Evolutionary conservation across 2,113 vertebrate species (phyloP), one percentile per base, ranked within the genome.

Genomic region (Bos indicus): DNA sequence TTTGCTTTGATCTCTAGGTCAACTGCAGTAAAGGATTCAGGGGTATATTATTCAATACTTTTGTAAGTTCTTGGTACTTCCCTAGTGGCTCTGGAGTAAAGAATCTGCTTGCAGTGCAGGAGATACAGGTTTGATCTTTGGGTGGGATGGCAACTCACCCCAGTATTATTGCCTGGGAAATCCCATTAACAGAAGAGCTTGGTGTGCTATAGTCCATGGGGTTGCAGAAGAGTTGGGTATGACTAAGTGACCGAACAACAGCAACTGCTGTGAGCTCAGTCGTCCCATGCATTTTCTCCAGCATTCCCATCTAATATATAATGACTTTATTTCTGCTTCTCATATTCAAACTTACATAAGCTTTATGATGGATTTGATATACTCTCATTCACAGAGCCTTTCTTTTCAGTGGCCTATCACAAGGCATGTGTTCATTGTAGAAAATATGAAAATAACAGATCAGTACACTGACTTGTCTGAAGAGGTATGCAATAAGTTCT

Each of bases 361-460:
- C 2, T 90, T 80, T 19, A 25, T 33, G 5, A 62, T 48, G 56
- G 64, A 78, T 43, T 48, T 87, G 52, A 95, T 94, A 64, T 54
- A 30, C 25, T 88, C 15, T 84, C 4, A 52, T 80, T 51, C 23
- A 6, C 28, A 9, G 16, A 92, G 26, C 4, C 57, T 74, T 30
- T 83, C 48, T 86, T 92, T 91, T 81, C 7, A 25, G 0, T 46
- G n/a, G 43, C 21, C 23, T 36, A 40, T 26, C 15, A 56, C 19
- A 7, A 43, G 16, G 17, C 86, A 84, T 6, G 5, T 86, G n/a
- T 74, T 89, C 9, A 23, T 28, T 43, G 2, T 26, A 52, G 48
- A 87, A 90, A n/a, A 78, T 52, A 30, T 57, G 30, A 95, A 96
- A 74, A 19, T 33, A 21, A 85, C 4, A 46, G 59, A 89, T 9